Evolutionary conservation across 2,113 vertebrate species (phyloP), one percentile per base, ranked within the genome.

Genomic region (Gnathonemus echidnorhynchus): DNA sequence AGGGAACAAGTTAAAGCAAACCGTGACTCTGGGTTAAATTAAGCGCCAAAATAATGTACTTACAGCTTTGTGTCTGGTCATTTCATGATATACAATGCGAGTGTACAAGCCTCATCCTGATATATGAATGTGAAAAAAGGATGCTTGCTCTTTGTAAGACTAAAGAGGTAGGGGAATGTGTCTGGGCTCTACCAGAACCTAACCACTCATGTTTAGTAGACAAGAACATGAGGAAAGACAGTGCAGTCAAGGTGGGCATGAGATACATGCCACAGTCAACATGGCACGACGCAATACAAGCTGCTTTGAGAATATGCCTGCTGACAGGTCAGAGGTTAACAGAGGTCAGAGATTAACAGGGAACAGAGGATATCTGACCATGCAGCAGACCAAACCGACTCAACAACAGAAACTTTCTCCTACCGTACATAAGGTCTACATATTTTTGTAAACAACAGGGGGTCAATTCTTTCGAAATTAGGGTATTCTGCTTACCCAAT

Each of bases 91-190:
- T 94, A 39, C 92, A 91, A 91, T 92, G 89, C 87, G 94, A 95
- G 95, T 94, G 94, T 94, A 96, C 95, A 96, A 96, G 95, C 93
- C 90, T 92, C 93, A 93, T 93, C 94, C 91, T 95, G 93, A 94
- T 48, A 94, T 48, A 87, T 94, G 90, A 94, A 94, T 94, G 93
- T 93, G 92, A 94, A 93, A 93, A 94, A 94, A 93, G 94, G 93
- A 94, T 94, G 93, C 93, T 95, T 93, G 93, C 91, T 94, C 46
- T 94, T 90, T 90, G 90, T 84, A 89, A 91, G 88, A 89, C 50
- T 91, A 77, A 84, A 88, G 88, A 58, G 45, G 88, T 90, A 70
- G 62, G 90, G 83, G 83, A n/a, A 48, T 24, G 42, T 24, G 45
- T 45, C 80, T 46, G 19, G 21, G 83, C 80, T 84, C 19, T n/a